Evolutionary conservation across 2,888 invertebrate species (phyloP).

Genomic region (Argyresthia albistria): DNA sequence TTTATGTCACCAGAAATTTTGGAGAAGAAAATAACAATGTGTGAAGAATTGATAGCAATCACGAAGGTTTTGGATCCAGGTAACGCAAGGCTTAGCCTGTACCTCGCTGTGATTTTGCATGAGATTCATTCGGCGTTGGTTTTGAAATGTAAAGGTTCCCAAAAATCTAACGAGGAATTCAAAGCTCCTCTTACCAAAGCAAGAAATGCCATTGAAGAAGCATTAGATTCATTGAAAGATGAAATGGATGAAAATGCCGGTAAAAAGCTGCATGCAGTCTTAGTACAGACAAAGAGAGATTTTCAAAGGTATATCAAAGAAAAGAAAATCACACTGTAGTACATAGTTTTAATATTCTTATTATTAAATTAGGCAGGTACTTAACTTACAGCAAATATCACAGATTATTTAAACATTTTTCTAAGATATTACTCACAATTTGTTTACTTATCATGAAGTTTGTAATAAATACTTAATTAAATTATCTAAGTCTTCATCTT

Average conservation of each 20-base stretch:
- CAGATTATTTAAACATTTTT: constrained; percentile 15
- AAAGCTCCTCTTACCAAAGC: constrained; percentile 55
- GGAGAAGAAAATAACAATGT: constrained; percentile 77
- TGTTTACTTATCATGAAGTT: no score
- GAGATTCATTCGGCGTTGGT: constrained; percentile 76
- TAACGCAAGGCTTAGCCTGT: constrained; percentile 81
- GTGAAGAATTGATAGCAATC: constrained; percentile 74
- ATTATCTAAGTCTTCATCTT: no score
- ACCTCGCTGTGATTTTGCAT: constrained; percentile 82
- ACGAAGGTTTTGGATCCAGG: constrained; percentile 80
- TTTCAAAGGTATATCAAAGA: constrained; percentile 61
- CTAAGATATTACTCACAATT: no score
- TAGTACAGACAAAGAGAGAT: constrained; percentile 56
- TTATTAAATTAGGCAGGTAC: constrained; percentile 8
- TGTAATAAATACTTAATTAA: no score
- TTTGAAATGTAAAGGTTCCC: constrained; percentile 52
- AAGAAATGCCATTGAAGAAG: constrained; percentile 46
- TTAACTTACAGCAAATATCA: constrained; percentile 24
- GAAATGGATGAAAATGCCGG: constrained; percentile 70
- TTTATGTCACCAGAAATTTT: constrained; percentile 74
- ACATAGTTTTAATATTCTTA: constrained; percentile 7
- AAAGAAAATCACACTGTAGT: constrained; percentile 29
- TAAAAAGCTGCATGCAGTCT: constrained; percentile 59
- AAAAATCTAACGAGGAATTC: constrained; percentile 40
- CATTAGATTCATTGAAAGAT: constrained; percentile 55